Conservation (phyloP, 2,113 vertebrate species). For the Tricholaema leucomelas region DNA sequence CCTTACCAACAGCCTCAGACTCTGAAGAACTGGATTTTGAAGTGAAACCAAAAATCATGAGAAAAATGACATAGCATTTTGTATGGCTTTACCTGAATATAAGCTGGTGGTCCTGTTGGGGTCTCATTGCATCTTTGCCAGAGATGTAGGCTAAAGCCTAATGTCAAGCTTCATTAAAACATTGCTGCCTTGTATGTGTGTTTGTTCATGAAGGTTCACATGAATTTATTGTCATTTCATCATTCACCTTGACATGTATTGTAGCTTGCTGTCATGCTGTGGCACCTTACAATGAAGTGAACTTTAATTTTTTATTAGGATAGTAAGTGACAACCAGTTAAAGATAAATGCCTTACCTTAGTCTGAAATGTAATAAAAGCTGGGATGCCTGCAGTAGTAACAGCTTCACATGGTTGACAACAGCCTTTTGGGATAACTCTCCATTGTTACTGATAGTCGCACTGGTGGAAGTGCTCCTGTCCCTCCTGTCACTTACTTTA, state of each 20-base stretch:
- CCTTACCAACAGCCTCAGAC: slow-evolving; percentile 23
- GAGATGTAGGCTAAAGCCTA: background rate
- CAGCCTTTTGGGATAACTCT: background rate
- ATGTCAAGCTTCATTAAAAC: slow-evolving; percentile 24
- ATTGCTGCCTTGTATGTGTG: background rate
- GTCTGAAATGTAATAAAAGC: background rate
- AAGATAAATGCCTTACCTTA: slow-evolving; percentile 41
- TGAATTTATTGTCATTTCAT: slow-evolving; percentile 42
- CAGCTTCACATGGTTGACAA: background rate
- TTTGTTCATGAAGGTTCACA: slow-evolving; percentile 28
- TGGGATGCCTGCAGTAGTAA: background rate
- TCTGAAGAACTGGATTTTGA: slow-evolving; percentile 41
- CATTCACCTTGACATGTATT: slow-evolving; percentile 53
- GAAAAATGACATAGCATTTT: background rate
- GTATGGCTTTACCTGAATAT: slow-evolving; percentile 16
- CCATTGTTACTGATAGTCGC: background rate
- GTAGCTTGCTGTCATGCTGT: slow-evolving; percentile 36
- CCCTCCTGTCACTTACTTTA: background rate
- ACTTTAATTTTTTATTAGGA: slow-evolving; percentile 54
- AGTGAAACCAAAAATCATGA: slow-evolving; percentile 39
- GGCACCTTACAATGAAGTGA: slow-evolving; percentile 37
- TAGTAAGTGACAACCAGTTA: slow-evolving; percentile 28
- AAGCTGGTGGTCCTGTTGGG: background rate
- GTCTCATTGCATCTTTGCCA: background rate
- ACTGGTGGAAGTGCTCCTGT: background rate